These are phyloP conservation scores for Hylia prasina DNA, from an alignment of 2,113 vertebrate genomes.

Conservation along the genomic window DNA sequence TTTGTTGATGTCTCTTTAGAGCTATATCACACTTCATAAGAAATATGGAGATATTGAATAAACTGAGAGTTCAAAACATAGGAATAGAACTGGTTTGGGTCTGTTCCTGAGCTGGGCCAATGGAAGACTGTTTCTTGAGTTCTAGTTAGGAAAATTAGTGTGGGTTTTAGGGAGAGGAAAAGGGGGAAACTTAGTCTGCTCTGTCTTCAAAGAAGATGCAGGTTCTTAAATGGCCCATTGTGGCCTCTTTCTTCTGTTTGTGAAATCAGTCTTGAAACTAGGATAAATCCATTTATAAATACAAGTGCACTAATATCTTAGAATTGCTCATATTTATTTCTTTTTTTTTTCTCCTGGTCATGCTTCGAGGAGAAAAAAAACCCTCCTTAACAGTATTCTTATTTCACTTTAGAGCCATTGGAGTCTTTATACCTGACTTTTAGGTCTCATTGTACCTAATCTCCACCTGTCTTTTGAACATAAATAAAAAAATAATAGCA, in stretches of 20 bases:
- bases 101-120: background rate
- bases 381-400: background rate
- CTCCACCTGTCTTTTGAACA: background rate
- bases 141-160: background rate
- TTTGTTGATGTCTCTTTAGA: background rate
- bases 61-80: background rate
- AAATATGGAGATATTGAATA: background rate
- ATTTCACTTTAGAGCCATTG: background rate
- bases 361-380: background rate
- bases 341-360: background rate
- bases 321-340: background rate
- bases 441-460: background rate
- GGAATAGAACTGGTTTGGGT: background rate
- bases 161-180: background rate
- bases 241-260: background rate
- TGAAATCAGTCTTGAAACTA: background rate
- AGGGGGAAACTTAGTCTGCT: background rate
- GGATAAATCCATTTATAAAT: background rate
- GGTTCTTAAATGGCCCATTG: accelerated
- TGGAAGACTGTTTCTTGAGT: background rate
- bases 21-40: background rate
- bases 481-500: background rate
- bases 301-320: background rate
- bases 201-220: background rate
- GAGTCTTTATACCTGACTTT: background rate